These are phyloP conservation scores for Rissa tridactyla DNA, from an alignment of 2,113 vertebrate genomes.

Conservation along the genomic window DNA sequence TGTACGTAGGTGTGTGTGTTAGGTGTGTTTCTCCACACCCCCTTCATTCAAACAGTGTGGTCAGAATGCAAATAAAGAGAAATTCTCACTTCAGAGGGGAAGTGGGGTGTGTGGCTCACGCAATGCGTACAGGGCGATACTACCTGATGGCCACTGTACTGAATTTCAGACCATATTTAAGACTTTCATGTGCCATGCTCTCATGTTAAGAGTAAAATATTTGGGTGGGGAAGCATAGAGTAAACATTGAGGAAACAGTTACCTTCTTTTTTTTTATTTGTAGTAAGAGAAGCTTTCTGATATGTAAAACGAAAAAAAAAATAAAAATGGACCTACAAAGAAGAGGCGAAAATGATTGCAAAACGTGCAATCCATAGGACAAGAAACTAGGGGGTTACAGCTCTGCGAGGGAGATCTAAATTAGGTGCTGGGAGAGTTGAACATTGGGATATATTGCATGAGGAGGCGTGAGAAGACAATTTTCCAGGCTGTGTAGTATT, in stretches of 20 bases:
- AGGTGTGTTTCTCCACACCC: conserved; percentile 19
- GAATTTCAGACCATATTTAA: neutral
- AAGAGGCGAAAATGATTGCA: neutral
- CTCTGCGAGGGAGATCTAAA: neutral
- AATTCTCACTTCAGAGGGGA: neutral
- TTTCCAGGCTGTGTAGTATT: neutral
- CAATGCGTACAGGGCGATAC: neutral
- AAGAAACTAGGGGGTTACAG: neutral
- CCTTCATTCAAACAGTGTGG: conserved; percentile 28
- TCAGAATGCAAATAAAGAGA: conserved; percentile 38
- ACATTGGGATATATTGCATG: neutral
- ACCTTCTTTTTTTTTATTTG: neutral
- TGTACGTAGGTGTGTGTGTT: neutral
- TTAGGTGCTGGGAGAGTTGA: neutral
- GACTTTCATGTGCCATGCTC: neutral
- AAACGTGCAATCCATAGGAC: neutral
- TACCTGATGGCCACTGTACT: neutral
- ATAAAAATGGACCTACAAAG: neutral
- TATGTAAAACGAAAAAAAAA: neutral
- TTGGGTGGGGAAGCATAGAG: neutral
- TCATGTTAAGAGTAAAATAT: neutral
- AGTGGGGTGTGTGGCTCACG: neutral
- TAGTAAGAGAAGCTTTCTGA: neutral
- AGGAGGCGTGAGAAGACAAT: neutral
- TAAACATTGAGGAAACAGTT: neutral